Evolutionary conservation across 2,113 vertebrate species (phyloP).

Genomic region (Psilopsiagon aymara): DNA sequence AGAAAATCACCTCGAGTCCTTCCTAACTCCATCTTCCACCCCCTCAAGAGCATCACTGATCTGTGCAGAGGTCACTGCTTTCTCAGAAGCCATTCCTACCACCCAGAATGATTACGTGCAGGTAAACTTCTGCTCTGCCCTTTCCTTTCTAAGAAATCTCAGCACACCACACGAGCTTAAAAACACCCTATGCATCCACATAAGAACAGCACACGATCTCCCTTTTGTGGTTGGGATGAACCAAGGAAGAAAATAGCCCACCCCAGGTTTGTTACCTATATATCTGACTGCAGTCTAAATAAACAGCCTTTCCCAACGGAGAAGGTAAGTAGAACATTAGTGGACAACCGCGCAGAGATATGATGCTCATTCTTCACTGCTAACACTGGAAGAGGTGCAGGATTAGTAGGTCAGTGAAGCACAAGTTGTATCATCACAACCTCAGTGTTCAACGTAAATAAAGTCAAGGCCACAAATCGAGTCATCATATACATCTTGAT

Average conservation of each 20-base stretch:
- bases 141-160: not conserved
- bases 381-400: not conserved
- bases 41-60: not conserved
- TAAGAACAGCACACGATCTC: fast-evolving
- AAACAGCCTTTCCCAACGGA: not conserved
- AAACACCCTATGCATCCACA: fast-evolving
- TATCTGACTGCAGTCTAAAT: not conserved
- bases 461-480: not conserved
- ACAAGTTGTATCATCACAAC: not conserved
- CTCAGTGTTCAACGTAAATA: not conserved
- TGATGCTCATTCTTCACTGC: fast-evolving
- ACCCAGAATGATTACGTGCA: fast-evolving
- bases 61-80: not conserved
- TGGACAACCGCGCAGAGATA: fast-evolving
- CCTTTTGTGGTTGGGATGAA: fast-evolving
- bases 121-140: not conserved
- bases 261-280: not conserved
- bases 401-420: not conserved
- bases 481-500: not conserved
- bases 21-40: not conserved
- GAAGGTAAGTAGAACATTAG: fast-evolving
- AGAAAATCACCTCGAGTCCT: not conserved
- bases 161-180: not conserved
- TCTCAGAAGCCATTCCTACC: not conserved
- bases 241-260: not conserved